A percentile compares a stretch with the other conserved stretches of the same genome.
Conservation (phyloP, 2,797 vertebrate genomes). For the Galaxias olidus region DNA sequence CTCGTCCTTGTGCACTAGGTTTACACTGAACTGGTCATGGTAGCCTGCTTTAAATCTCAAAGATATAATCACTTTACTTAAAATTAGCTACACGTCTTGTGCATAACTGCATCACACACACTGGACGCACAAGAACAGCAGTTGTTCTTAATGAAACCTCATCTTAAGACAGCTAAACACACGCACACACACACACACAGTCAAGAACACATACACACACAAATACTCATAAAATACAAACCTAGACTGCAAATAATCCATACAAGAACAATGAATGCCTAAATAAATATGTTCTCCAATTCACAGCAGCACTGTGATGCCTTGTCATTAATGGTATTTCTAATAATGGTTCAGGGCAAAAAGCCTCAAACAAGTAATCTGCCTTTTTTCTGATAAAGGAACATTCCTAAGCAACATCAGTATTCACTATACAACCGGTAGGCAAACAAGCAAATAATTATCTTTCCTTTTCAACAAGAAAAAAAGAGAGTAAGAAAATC, state of each 20-base stretch:
- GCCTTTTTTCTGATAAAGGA: slow-evolving; percentile 56
- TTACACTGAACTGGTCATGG: slow-evolving; percentile 9
- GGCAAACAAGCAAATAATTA: slow-evolving; percentile 29
- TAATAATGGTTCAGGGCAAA: slow-evolving; percentile 56
- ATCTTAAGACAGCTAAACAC: too few relatives aligned
- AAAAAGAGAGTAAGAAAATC: slow-evolving; percentile 65
- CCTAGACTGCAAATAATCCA: too few relatives aligned
- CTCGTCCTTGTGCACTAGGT: slow-evolving; percentile 53
- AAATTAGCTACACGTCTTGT: too few relatives aligned
- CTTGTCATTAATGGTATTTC: slow-evolving; percentile 42
- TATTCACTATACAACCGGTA: slow-evolving; percentile 35
- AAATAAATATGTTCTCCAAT: background rate
- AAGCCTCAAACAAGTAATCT: slow-evolving; percentile 60
- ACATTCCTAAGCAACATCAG: slow-evolving; percentile 57
- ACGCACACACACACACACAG: background rate
- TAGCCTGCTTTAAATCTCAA: too few relatives aligned
- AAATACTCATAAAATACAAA: too few relatives aligned
- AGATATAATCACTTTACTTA: too few relatives aligned
- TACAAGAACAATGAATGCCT: slow-evolving; percentile 17
- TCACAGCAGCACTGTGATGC: too few relatives aligned
- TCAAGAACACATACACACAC: slow-evolving; percentile 8
- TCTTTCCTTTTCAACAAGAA: slow-evolving; percentile 47
- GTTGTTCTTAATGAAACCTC: background rate
- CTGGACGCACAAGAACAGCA: slow-evolving; percentile 16
- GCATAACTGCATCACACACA: slow-evolving; percentile 14